These are phyloP conservation scores for Phalera bucephala DNA, from an alignment of 2,888 invertebrate species.

Conservation along the genomic window DNA sequence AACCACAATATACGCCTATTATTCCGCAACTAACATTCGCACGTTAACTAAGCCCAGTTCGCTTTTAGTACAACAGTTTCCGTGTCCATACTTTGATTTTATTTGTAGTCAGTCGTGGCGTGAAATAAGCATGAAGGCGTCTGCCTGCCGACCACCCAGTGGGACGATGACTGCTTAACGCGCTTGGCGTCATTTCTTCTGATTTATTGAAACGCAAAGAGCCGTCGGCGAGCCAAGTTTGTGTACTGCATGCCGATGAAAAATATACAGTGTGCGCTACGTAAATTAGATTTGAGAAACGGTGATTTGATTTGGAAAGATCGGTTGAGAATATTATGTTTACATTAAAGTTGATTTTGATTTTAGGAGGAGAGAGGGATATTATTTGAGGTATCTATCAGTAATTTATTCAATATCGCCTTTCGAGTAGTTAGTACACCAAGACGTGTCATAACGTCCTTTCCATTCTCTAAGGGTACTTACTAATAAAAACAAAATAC, in stretches of 20 bases:
- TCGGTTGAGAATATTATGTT: no score
- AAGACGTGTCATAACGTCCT: no score
- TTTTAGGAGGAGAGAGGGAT: no score
- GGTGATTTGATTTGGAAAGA: no score
- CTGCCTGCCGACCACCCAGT: constrained; percentile 72
- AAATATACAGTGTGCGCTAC: constrained; percentile 20
- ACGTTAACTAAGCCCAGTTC: constrained; percentile 31
- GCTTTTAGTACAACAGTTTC: constrained; percentile 52
- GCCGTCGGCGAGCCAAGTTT: constrained; percentile 44
- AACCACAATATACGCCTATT: constrained; percentile 7
- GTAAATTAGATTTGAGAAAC: no score
- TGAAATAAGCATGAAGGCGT: constrained; percentile 75
- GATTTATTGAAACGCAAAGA: constrained; percentile 75
- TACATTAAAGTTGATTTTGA: no score
- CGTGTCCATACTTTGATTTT: constrained; percentile 55
- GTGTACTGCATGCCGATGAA: constrained; percentile 43
- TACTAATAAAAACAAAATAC: no score
- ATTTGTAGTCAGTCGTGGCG: constrained; percentile 63
- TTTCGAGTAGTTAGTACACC: no score
- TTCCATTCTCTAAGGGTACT: no score
- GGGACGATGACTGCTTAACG: constrained; percentile 75
- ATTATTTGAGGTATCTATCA: no score
- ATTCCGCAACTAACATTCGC: constrained; percentile 7
- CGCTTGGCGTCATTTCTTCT: constrained; percentile 74
- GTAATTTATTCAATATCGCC: no score